These are phyloP conservation scores for Danionella dracula DNA, from an alignment of 2,797 vertebrate genomes.

Conservation along the genomic window DNA sequence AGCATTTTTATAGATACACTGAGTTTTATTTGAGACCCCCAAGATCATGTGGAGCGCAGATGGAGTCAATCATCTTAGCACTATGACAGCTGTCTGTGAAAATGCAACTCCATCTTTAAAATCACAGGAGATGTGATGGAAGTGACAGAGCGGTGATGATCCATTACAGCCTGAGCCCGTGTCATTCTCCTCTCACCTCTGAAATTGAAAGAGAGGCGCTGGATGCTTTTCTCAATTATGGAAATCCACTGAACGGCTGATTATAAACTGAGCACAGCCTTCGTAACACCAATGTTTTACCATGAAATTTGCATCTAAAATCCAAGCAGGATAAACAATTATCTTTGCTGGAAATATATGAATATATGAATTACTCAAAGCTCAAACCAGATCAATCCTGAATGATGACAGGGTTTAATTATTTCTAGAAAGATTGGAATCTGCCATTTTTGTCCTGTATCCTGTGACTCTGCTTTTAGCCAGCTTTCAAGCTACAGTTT, in stretches of 20 bases:
- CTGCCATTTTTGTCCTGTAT: too few species aligned
- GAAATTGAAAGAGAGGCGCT: not conserved
- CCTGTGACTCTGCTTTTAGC: too few species aligned
- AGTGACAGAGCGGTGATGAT: slow-evolving; percentile 12
- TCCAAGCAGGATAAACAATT: not conserved
- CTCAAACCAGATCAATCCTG: not conserved
- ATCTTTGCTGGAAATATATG: not conserved
- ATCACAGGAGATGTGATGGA: slow-evolving; percentile 12
- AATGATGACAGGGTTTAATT: not conserved
- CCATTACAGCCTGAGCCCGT: not conserved
- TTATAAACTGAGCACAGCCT: not conserved
- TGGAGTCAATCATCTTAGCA: not conserved
- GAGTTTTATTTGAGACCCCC: not conserved
- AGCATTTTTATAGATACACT: not conserved
- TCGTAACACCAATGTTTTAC: not conserved
- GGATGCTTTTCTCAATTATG: not conserved
- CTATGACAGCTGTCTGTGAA: slow-evolving; percentile 1
- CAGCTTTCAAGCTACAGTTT: too few species aligned
- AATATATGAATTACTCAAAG: not conserved
- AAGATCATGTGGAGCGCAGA: not conserved
- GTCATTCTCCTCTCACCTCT: not conserved
- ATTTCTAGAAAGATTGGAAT: not conserved
- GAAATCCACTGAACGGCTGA: not conserved
- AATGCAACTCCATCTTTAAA: not conserved
- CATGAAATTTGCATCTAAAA: not conserved